A percentile compares a stretch with the other conserved stretches of the same genome.
Evolutionary conservation across 2,888 invertebrate species (phyloP).

Genomic region (Chrysotoxum bicinctum): DNA sequence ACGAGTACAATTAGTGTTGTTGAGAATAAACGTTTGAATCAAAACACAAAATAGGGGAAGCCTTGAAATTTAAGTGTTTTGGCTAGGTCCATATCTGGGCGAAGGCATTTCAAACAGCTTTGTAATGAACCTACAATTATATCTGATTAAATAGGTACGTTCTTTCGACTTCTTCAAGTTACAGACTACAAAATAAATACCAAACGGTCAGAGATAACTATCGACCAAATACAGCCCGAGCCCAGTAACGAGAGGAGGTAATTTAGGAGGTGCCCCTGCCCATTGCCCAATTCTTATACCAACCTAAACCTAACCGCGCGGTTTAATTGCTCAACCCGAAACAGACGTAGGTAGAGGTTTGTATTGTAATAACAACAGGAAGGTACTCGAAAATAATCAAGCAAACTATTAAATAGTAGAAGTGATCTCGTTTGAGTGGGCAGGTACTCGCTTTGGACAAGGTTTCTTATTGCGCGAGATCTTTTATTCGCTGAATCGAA

Average conservation of each 20-base stretch:
- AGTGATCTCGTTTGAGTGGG: constrained; percentile 62
- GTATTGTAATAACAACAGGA: constrained; percentile 3
- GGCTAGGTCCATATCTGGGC: background rate
- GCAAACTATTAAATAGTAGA: constrained; percentile 31
- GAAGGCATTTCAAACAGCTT: constrained; percentile 30
- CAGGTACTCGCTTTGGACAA: constrained; percentile 35
- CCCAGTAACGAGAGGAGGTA: constrained; percentile 4
- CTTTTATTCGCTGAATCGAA: constrained; percentile 53
- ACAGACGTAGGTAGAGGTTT: background rate
- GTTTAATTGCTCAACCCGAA: constrained; percentile 17
- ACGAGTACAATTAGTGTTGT: constrained; percentile 15
- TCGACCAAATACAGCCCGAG: background rate
- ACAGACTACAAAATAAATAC: background rate
- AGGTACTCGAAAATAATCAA: constrained; percentile 46
- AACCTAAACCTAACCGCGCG: background rate
- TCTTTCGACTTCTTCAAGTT: constrained; percentile 3
- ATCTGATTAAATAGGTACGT: constrained; percentile 52
- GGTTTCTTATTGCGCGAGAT: constrained; percentile 48
- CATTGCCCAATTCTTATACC: background rate
- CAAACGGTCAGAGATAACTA: constrained; percentile 14
- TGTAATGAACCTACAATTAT: constrained; percentile 54
- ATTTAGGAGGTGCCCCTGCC: constrained; percentile 16
- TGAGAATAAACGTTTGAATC: constrained; percentile 17
- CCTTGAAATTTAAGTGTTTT: constrained; percentile 38
- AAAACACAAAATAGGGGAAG: background rate